Percentiles rank a stretch among this genome's conserved stretches.
These are phyloP conservation scores for Clepsis dumicolana DNA, from an alignment of 2,888 invertebrate genomes.

Conservation along the genomic window DNA sequence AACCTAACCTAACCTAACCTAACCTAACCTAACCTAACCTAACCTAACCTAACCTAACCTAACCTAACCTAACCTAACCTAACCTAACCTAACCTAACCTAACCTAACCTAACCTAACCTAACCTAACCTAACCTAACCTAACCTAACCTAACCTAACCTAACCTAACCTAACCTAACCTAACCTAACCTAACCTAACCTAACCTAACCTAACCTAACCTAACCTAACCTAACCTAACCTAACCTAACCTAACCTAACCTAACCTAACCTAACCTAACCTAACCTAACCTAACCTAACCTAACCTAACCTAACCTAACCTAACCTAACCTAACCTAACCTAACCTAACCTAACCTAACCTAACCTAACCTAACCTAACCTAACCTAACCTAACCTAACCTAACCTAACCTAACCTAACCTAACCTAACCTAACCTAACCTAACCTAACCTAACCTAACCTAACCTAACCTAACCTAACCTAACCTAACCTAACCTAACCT, in stretches of 20 bases:
- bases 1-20: conserved; percentile 10
- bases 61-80: conserved; percentile 20
- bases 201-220: conserved; percentile 20
- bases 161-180: conserved; percentile 20
- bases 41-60: conserved; percentile 20
- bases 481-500: conserved; percentile 20
- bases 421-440: conserved; percentile 20
- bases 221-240: conserved; percentile 20
- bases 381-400: conserved; percentile 20
- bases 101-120: conserved; percentile 20
- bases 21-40: conserved; percentile 20
- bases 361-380: conserved; percentile 20
- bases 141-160: conserved; percentile 20
- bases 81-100: conserved; percentile 20
- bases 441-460: conserved; percentile 20
- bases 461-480: conserved; percentile 20
- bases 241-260: conserved; percentile 20
- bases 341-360: conserved; percentile 20
- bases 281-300: conserved; percentile 20
- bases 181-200: conserved; percentile 20
- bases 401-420: conserved; percentile 20
- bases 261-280: conserved; percentile 20
- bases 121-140: conserved; percentile 20
- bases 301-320: conserved; percentile 20
- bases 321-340: conserved; percentile 20